Evolutionary conservation across 2,797 vertebrate genomes (phyloP), one percentile per base, ranked within the genome.

Genomic region (Coccyzus lansbergi): DNA sequence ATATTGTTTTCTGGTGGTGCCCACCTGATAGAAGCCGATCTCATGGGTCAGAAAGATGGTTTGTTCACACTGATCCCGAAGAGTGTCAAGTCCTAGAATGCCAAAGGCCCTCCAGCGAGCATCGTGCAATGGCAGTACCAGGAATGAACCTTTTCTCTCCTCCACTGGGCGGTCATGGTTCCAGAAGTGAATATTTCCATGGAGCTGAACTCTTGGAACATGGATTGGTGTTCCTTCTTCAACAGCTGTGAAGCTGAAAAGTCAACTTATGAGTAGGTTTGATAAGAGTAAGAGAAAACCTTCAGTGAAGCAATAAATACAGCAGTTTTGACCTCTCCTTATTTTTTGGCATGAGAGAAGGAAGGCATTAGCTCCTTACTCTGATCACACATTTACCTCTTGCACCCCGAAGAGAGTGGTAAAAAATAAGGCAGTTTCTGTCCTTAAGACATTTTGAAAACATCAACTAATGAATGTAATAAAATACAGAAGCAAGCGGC

Each of bases 21-120:
- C 29, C 76, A 98, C 98, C 97, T 98, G 97, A 14, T 98, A 98
- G 97, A 98, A 98, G 49, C 74, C 90, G 83, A 98, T 98, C 91
- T 98, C 98, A 17, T 98, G 98, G 70, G 93, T 86, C 34, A 97
- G 86, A 56, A 98, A 98, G 86, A 97, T 96, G 76, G 92, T 96
- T 89, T 96, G 71, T 9, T 97, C 87, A 81, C 65, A 25, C 12
- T 60, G 40, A 18, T 98, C 97, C 83, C 26, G 63, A 85, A 98
- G 93, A 8, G 98, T 98, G 59, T 98, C 98, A 74, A 98, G 59
- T 79, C 97, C 97, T 48, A 98, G 60, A 87, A 98, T 92, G 42
- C 98, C 98, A 83, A 98, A 98, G 68, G 95, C 95, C 77, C 95
- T 97, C 88, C 97, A 96, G 31, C 15, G 24, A 64, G 87, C 68